These are phyloP conservation scores for Synergus umbraculus DNA, from an alignment of 2,888 invertebrate genomes.

Conservation along the genomic window DNA sequence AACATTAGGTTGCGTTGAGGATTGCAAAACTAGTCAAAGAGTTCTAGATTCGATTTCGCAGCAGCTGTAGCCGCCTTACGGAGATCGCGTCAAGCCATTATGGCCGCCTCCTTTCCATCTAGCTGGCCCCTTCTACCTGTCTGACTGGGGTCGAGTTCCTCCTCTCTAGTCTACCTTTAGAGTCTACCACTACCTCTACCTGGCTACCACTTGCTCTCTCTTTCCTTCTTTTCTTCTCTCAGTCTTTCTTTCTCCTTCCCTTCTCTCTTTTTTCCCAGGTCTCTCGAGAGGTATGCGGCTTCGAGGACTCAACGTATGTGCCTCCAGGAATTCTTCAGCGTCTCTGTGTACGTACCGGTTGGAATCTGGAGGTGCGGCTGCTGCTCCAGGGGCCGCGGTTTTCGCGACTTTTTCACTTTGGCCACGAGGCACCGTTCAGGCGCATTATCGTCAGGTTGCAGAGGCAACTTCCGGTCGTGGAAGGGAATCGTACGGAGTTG, in stretches of 20 bases:
- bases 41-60: constrained; percentile 64
- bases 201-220: constrained; percentile 25
- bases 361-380: constrained; percentile 71
- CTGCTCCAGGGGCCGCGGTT: constrained; percentile 52
- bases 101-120: constrained; percentile 58
- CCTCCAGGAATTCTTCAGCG: constrained; percentile 55
- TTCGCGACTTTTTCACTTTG: constrained; percentile 53
- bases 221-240: constrained; percentile 42
- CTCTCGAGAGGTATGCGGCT: constrained; percentile 52
- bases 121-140: constrained; percentile 48
- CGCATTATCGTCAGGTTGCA: constrained; percentile 11
- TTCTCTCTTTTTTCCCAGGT: constrained; percentile 54
- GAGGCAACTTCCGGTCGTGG: constrained; percentile 19
- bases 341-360: constrained; percentile 61
- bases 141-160: constrained; percentile 45
- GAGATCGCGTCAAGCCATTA: constrained; percentile 71
- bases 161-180: constrained; percentile 44
- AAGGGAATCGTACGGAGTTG: not conserved
- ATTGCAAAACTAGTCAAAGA: constrained; percentile 55
- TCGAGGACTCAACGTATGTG: constrained; percentile 46
- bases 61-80: constrained; percentile 70
- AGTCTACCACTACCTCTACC: constrained; percentile 10
- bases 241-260: constrained; percentile 49
- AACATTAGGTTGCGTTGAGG: constrained; percentile 34
- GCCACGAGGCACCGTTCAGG: constrained; percentile 35